phyloP scores from a whole-genome alignment of 2,888 invertebrate genomes.

The Hyppa rectilinea region DNA sequence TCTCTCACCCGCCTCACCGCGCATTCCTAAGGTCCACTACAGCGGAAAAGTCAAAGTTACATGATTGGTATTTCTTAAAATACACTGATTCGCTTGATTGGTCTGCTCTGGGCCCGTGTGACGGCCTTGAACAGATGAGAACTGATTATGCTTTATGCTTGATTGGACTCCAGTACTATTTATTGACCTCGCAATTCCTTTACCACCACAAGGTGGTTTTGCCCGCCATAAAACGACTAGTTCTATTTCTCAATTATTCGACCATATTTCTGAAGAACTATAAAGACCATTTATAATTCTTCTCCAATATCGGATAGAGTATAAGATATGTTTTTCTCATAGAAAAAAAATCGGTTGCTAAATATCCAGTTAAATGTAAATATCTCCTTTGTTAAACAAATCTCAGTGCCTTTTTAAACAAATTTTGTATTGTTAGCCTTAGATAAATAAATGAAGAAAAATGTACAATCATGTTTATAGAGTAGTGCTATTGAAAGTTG shows the following conservation, averaged over 20 bases:
- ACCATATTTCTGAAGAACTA: background rate
- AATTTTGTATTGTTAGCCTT: slow-evolving; percentile 15
- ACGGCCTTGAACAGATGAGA: too few species aligned
- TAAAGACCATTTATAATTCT: background rate
- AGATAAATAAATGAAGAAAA: slow-evolving; percentile 1
- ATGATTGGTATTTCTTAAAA: background rate
- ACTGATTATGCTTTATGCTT: too few species aligned
- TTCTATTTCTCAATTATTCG: background rate
- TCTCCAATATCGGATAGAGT: background rate
- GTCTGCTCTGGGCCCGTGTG: too few species aligned
- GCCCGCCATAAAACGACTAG: background rate
- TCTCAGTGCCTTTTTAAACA: slow-evolving; percentile 37
- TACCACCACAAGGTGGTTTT: background rate
- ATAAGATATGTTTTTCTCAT: background rate
- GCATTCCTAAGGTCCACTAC: too few species aligned
- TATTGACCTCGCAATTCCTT: background rate
- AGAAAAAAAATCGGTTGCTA: slow-evolving; percentile 15
- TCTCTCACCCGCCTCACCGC: too few species aligned
- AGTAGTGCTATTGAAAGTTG: slow-evolving; percentile 24
- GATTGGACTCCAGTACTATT: too few species aligned
- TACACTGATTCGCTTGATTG: background rate
- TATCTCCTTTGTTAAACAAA: slow-evolving; percentile 38
- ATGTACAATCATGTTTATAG: slow-evolving; percentile 7
- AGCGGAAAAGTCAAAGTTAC: too few species aligned
- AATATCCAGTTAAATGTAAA: background rate